These are phyloP conservation scores for Homalodisca vitripennis DNA, from an alignment of 1,140 invertebrate genomes.

Conservation along the genomic window DNA sequence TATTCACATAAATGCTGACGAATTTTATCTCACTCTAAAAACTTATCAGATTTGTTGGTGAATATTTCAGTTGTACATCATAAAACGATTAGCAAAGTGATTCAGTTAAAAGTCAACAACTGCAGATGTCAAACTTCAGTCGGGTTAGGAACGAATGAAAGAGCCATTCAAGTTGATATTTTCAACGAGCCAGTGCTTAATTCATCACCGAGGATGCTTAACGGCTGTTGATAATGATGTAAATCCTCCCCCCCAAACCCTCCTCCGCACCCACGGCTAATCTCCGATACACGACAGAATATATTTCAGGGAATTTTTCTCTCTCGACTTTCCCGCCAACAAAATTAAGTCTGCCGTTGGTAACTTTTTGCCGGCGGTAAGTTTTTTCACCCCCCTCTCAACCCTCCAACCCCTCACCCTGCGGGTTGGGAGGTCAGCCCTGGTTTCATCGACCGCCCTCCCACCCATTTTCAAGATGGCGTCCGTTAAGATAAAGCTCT, in stretches of 20 bases:
- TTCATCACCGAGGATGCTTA: neutral
- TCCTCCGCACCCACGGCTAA: neutral
- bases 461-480: conserved; percentile 20
- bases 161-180: too few relatives aligned
- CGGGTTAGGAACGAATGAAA: too few relatives aligned
- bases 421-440: conserved; percentile 9
- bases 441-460: conserved; percentile 17
- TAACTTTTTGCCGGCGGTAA: conserved; percentile 10
- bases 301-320: conserved; percentile 18
- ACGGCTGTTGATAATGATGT: neutral
- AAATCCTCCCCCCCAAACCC: neutral
- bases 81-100: too few relatives aligned
- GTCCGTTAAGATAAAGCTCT: conserved; percentile 18
- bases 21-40: too few relatives aligned
- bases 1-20: too few relatives aligned
- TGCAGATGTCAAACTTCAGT: too few relatives aligned
- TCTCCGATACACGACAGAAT: conserved; percentile 8
- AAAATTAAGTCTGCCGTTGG: conserved; percentile 18
- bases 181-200: too few relatives aligned
- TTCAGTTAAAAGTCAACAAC: too few relatives aligned
- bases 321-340: conserved; percentile 8
- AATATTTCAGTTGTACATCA: too few relatives aligned
- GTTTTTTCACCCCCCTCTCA: neutral
- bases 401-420: neutral
- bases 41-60: too few relatives aligned